Evolutionary conservation across 30 jellyfish, hydroid and myxozoan species (phyloP).

Genomic region (Turritopsis dohrnii): DNA sequence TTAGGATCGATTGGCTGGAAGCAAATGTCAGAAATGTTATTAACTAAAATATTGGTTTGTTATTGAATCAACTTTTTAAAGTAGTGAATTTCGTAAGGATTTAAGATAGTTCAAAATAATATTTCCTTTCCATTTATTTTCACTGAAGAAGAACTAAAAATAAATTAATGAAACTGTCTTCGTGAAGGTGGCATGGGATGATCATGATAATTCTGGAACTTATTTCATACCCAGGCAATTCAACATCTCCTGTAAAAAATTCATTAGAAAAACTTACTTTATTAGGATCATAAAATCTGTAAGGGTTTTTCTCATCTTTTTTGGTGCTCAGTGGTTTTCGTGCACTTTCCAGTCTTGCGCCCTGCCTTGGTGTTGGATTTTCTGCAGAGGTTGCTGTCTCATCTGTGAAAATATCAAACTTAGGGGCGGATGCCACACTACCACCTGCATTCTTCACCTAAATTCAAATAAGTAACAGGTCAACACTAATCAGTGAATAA

Average conservation of each 20-base stretch:
- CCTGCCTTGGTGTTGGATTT: constrained; percentile 41
- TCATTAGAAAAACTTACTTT: constrained; percentile 22
- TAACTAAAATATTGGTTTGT: not conserved
- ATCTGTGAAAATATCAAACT: constrained; percentile 21
- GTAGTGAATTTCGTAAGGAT: too few relatives aligned
- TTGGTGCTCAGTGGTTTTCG: constrained; percentile 69
- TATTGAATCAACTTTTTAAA: too few relatives aligned
- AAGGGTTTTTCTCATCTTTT: constrained; percentile 36
- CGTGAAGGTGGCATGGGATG: too few relatives aligned
- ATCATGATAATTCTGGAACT: too few relatives aligned
- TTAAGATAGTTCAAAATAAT: too few relatives aligned
- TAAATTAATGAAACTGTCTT: too few relatives aligned
- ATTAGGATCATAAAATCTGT: constrained; percentile 11
- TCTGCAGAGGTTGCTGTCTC: constrained; percentile 19
- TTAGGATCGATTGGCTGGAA: constrained; percentile 33
- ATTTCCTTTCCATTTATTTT: too few relatives aligned
- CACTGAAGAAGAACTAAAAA: too few relatives aligned
- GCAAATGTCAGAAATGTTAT: not conserved
- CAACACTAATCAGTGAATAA: too few relatives aligned
- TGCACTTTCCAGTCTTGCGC: constrained; percentile 19
- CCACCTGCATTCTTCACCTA: constrained; percentile 12
- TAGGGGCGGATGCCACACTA: not conserved
- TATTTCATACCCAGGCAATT: not conserved
- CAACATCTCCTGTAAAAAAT: not conserved
- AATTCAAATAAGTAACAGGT: not conserved